Conservation (phyloP, 2,888 invertebrate species). For the Celastrina argiolus region DNA sequence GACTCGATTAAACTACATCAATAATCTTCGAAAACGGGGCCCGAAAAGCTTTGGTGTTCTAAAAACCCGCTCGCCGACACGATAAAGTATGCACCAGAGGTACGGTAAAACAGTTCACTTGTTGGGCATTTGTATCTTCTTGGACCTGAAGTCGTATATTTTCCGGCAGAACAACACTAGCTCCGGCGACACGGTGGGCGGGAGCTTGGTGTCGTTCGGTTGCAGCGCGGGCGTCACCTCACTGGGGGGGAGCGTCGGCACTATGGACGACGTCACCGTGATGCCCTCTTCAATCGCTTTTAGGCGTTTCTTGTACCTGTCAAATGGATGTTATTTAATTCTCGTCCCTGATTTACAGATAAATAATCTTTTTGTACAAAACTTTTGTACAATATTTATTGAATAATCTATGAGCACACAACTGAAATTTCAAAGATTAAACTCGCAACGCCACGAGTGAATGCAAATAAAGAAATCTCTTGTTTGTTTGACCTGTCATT, state of each 20-base stretch:
- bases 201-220: conserved; percentile 80
- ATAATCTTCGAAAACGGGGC: conserved; percentile 24
- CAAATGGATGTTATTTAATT: not conserved
- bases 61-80: conserved; percentile 33
- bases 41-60: conserved; percentile 50
- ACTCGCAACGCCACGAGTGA: too few species aligned
- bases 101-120: conserved; percentile 49
- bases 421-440: too few species aligned
- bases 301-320: conserved; percentile 90
- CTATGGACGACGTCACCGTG: conserved; percentile 82
- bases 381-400: too few species aligned
- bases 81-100: conserved; percentile 33
- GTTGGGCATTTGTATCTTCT: conserved; percentile 79
- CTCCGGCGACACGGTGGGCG: conserved; percentile 82
- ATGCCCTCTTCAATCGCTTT: conserved; percentile 88
- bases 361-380: too few species aligned
- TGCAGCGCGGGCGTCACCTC: conserved; percentile 70
- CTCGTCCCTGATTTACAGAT: too few species aligned
- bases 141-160: conserved; percentile 95
- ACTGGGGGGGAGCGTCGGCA: conserved; percentile 82
- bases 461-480: too few species aligned
- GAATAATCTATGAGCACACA: too few species aligned
- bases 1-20: conserved; percentile 38
- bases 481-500: too few species aligned
- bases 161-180: conserved; percentile 96